Evolutionary conservation across 2,888 invertebrate species (phyloP), one percentile per base, ranked within the genome.

Genomic region (Heliconius erato): DNA sequence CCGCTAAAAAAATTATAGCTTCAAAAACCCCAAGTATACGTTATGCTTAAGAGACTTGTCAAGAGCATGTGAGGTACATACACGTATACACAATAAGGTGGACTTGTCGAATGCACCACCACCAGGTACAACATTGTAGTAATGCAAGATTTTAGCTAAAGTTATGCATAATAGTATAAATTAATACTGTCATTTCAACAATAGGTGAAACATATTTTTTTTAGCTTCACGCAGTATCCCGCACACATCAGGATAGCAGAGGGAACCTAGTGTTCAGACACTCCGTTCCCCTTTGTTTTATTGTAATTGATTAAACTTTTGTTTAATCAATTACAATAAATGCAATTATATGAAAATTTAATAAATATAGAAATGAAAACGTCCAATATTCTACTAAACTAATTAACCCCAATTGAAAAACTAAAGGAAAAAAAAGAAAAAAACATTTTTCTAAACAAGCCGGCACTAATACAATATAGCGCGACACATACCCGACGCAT

Each of bases 401-500:
- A 49, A 80, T n/a, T 74, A 67, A 19, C 82, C 80, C 79, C 72
- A 69, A 74, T 82, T 74, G 72, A 26, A 54, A 79, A 72, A 74
- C 23, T 65, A 54, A 65, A 35, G 80, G 80, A 80, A 54, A 54
- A 49, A n/a, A 19, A 40, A 11, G 40, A 40, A 40, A 40, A 68
- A 79, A 82, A 69, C 54, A 80, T 69, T 74, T 68, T 74, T 59
- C 59, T 79, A 85, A 85, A 80, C 80, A 84, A 84, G 71, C 76
- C 79, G 82, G 82, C 83, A 82, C 84, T 79, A 83, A 86, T 87
- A 86, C 87, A 81, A 81, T 88, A 87, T 87, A 85, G 85, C 85
- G 85, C 86, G 85, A 87, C 87, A 87, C 86, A 86, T 88, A 86
- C 84, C 77, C 86, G 89, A 88, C 88, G 89, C 91, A 92, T 91